phyloP scores from a whole-genome alignment of 2,797 vertebrate genomes.

The Acipenser oxyrinchus region DNA sequence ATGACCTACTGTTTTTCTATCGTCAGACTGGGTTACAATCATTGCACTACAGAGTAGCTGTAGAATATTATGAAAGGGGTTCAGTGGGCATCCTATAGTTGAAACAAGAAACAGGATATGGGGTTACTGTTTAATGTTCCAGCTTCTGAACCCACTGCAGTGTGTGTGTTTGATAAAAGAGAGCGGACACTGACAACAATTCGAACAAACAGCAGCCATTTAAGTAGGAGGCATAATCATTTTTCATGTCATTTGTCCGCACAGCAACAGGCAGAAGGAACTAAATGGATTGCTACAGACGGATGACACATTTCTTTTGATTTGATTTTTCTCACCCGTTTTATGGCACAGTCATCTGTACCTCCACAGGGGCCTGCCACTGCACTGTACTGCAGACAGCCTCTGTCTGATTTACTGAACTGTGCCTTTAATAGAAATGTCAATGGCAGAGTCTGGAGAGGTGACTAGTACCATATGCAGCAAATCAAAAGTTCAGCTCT shows the following conservation, averaged over 20 bases:
- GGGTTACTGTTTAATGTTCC: too few species aligned
- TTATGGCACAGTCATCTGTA: not conserved
- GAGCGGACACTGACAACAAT: too few species aligned
- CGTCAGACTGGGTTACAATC: too few species aligned
- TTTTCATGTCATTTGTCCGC: not conserved
- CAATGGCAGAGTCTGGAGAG: slow-evolving; percentile 43
- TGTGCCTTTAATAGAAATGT: slow-evolving; percentile 58
- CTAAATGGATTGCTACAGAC: not conserved
- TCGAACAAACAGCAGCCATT: not conserved
- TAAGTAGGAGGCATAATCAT: slow-evolving; percentile 1
- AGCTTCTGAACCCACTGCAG: too few species aligned
- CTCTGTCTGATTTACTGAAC: slow-evolving; percentile 30
- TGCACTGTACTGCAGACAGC: slow-evolving; percentile 18
- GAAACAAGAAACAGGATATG: too few species aligned
- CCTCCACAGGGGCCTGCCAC: slow-evolving; percentile 20
- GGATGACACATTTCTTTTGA: not conserved
- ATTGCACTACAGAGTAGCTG: too few species aligned
- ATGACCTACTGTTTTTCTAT: too few species aligned
- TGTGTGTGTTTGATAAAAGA: too few species aligned
- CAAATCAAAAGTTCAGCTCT: slow-evolving; percentile 51
- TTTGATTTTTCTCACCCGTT: slow-evolving; percentile 2
- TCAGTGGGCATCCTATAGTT: too few species aligned
- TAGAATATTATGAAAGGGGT: too few species aligned
- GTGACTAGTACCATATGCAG: slow-evolving; percentile 59
- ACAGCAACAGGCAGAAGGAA: not conserved